Conservation (phyloP, 2,113 vertebrate species). For the Cynocephalus volans region DNA sequence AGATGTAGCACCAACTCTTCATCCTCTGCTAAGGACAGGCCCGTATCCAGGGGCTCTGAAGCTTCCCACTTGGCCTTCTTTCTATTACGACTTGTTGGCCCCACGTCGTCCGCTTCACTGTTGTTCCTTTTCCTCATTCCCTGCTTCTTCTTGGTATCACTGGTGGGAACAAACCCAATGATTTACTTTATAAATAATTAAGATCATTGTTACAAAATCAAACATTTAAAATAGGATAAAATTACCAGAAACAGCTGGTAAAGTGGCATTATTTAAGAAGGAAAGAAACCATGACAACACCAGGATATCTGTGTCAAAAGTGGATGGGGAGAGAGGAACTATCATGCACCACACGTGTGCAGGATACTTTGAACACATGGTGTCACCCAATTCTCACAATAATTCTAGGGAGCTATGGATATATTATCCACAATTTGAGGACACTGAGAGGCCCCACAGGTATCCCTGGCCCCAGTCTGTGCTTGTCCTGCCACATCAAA, state of each 20-base stretch:
- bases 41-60: constrained; percentile 91
- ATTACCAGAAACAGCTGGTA: not conserved
- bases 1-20: constrained; percentile 93
- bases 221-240: constrained; percentile 76
- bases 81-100: constrained; percentile 65
- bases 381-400: not conserved
- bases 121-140: constrained; percentile 87
- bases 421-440: not conserved
- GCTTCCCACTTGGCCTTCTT: constrained; percentile 88
- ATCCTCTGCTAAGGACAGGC: constrained; percentile 94
- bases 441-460: not conserved
- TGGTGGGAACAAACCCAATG: constrained; percentile 88
- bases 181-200: constrained; percentile 85
- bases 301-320: not conserved
- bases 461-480: not conserved
- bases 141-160: constrained; percentile 85
- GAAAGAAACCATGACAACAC: constrained; percentile 31
- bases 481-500: not conserved
- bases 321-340: not conserved
- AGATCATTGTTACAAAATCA: constrained; percentile 80
- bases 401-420: not conserved
- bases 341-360: not conserved
- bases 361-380: rapidly evolving
- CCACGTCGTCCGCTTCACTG: constrained; percentile 74
- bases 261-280: not conserved